Percentiles rank a stretch among this genome's conserved stretches.
Conservation (phyloP, 1,140 invertebrate genomes). For the Ceratosolen fusciceps region DNA sequence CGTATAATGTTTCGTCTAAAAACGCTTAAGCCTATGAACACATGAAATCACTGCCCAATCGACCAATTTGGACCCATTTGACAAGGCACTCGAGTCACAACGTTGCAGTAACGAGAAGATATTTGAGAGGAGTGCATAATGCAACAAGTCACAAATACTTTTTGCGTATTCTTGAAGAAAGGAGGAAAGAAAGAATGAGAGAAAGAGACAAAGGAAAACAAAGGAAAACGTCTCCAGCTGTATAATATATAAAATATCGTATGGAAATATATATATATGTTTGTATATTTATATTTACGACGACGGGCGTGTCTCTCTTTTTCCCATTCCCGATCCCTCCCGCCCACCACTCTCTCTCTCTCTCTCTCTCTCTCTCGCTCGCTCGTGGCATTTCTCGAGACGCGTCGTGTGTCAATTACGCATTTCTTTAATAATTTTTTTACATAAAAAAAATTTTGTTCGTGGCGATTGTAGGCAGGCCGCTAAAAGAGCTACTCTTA, state of each 20-base stretch:
- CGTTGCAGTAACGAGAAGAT: slow-evolving; percentile 45
- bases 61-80: slow-evolving; percentile 69
- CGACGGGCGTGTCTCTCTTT: background rate
- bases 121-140: slow-evolving; percentile 27
- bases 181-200: too few relatives aligned
- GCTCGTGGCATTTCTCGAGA: slow-evolving; percentile 35
- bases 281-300: background rate
- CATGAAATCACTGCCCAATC: slow-evolving; percentile 73
- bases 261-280: background rate
- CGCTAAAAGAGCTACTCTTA: slow-evolving; percentile 65
- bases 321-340: background rate
- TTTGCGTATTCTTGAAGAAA: too few relatives aligned
- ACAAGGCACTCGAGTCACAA: slow-evolving; percentile 66
- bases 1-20: slow-evolving; percentile 42
- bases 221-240: background rate
- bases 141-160: slow-evolving; percentile 38
- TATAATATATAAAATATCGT: background rate
- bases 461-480: slow-evolving; percentile 67
- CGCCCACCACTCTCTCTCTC: background rate
- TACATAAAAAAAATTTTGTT: slow-evolving; percentile 53
- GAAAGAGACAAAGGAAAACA: too few relatives aligned
- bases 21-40: slow-evolving; percentile 72
- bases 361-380: background rate
- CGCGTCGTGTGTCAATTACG: slow-evolving; percentile 15
- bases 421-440: slow-evolving; percentile 8